Evolutionary conservation across 2,113 vertebrate species (phyloP), one percentile per base, ranked within the genome.

Genomic region (Quiscalus mexicanus): DNA sequence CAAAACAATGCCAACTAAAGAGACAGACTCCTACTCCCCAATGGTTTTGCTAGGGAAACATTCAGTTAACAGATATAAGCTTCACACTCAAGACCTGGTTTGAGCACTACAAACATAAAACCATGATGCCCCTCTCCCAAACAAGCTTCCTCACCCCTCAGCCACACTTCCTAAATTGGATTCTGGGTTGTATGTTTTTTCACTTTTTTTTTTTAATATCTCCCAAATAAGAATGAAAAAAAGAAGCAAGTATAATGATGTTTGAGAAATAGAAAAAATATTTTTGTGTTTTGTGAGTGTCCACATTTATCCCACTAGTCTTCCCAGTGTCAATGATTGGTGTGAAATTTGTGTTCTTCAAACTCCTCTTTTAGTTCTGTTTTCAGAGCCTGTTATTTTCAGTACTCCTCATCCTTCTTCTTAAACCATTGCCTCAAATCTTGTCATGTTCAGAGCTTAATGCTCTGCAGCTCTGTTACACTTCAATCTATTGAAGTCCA

Each of bases 1-100:
- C 59, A 95, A 96, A 94, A 90, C 79, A 95, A 80, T 77, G 67
- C 42, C 75, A 94, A 55, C 47, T 56, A 60, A 44, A 81, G 69
- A 82, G 49, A 87, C 28, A 68, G 74, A 79, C 70, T 10, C 73
- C 49, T 64, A 79, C 6, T 90, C 79, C 67, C 79, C 67, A 83
- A 13, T 30, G 90, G 30, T 13, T 64, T 41, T 83, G 18, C n/a
- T 58, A 79, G 41, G n/a, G 41, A 81, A 75, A 55, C n/a, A 41
- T 60, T 89, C 55, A 62, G 55, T 35, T 70, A 80, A 76, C 28
- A 73, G 62, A 75, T 44, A 65, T 16, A 49, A 85, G 5, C 30
- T 37, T 76, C 28, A 69, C 31, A 35, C 6, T 83, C 41, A 69
- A 53, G 55, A 83, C 10, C 15, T 1, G 1, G 11, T 21, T 90